Evolutionary conservation across 2,888 invertebrate species (phyloP).

Genomic region (Synergus umbraculus): DNA sequence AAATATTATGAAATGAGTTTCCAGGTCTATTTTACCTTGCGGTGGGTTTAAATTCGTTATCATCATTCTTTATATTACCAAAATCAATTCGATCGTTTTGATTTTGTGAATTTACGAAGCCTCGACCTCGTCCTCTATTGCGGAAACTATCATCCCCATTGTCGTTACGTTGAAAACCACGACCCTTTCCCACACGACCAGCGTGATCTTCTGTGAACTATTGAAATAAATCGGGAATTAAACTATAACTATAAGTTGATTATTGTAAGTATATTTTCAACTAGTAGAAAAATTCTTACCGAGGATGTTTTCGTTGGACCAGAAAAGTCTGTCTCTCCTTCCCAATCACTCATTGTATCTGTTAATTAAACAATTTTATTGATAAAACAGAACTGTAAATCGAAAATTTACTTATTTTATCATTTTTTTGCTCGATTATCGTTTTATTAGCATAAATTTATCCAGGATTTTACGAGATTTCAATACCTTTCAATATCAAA

Average conservation of each 20-base stretch:
- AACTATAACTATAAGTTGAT: neutral
- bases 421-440: neutral
- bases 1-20: neutral
- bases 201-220: neutral
- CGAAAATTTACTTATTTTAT: neutral
- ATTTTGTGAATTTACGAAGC: neutral
- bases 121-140: neutral
- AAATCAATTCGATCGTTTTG: neutral
- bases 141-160: neutral
- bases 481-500: too few species aligned
- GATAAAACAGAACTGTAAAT: too few species aligned
- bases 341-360: constrained; percentile 11
- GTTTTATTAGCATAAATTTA: neutral
- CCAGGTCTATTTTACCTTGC: constrained; percentile 6
- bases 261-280: neutral
- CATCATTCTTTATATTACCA: neutral
- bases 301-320: neutral
- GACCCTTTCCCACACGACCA: neutral
- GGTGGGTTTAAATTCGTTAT: neutral
- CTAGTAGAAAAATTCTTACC: neutral
- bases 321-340: neutral
- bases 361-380: neutral
- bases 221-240: neutral
- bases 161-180: neutral
- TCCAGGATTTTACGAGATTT: too few species aligned